phyloP scores from a whole-genome alignment of 2,888 invertebrate species.

The Odontomyia ornata region DNA sequence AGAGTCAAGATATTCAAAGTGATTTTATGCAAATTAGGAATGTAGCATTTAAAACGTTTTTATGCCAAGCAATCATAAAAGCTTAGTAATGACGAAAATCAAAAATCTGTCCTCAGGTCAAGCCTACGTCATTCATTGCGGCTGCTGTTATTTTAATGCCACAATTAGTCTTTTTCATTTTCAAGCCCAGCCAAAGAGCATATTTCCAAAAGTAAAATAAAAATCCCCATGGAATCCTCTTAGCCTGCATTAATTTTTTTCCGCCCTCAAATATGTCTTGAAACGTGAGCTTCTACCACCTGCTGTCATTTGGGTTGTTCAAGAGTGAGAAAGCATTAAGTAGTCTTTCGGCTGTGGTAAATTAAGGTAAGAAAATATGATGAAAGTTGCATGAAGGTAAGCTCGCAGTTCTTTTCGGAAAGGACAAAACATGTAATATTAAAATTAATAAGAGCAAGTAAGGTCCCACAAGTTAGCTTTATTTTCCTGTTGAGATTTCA shows the following conservation, averaged over 20 bases:
- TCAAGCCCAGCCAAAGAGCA: background rate
- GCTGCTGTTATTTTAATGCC: background rate
- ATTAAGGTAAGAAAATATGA: constrained; percentile 17
- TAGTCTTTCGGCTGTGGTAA: constrained; percentile 9
- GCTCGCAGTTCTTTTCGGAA: background rate
- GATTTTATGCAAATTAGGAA: too few species aligned
- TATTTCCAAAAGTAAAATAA: background rate
- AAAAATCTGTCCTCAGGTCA: too few species aligned
- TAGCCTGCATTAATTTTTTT: background rate
- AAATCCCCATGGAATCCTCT: background rate
- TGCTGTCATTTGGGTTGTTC: constrained; percentile 11
- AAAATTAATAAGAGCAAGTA: constrained; percentile 35
- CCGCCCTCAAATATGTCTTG: background rate
- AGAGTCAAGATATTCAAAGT: too few species aligned
- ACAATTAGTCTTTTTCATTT: background rate
- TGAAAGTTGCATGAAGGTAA: background rate
- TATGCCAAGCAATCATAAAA: too few species aligned
- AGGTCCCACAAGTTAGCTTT: background rate
- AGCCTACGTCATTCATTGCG: too few species aligned
- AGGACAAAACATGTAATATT: constrained; percentile 36
- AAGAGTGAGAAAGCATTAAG: background rate
- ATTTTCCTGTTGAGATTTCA: background rate
- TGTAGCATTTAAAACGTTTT: too few species aligned
- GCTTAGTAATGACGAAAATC: too few species aligned
- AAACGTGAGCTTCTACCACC: background rate